phyloP scores from a whole-genome alignment of 2,888 invertebrate species.

The Campoplex capitator region DNA sequence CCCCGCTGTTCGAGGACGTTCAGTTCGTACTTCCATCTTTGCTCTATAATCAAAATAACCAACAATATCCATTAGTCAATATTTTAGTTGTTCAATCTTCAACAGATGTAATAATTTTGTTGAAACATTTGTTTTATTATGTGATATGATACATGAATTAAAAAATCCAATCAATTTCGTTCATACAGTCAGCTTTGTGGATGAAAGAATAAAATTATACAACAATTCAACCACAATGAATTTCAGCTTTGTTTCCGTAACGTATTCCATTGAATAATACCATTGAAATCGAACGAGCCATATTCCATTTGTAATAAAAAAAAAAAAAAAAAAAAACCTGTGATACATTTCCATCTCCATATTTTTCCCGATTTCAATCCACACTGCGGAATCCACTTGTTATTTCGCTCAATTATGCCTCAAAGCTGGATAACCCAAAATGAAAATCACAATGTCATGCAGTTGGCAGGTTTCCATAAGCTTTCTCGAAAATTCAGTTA shows the following conservation, averaged over 20 bases:
- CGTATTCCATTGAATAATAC: background rate
- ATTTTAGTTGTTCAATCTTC: background rate
- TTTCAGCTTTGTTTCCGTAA: background rate
- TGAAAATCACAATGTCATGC: background rate
- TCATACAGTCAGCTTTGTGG: background rate
- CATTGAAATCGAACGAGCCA: background rate
- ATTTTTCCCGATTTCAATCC: background rate
- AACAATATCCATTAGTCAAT: slow-evolving; percentile 23
- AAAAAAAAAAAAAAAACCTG: background rate
- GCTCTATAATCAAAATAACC: slow-evolving; percentile 71
- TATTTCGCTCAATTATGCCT: background rate
- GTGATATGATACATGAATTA: background rate
- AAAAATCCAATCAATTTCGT: background rate
- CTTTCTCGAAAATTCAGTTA: background rate
- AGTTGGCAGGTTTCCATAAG: background rate
- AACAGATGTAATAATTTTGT: background rate
- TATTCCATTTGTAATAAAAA: background rate
- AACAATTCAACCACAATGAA: background rate
- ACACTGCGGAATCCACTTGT: background rate
- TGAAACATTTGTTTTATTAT: background rate
- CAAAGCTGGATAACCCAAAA: background rate
- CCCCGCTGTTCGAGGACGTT: slow-evolving; percentile 81
- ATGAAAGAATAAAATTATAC: background rate
- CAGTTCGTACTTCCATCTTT: slow-evolving; percentile 81
- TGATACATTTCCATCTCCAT: background rate